A percentile compares a stretch with the other conserved stretches of the same genome.
These are phyloP conservation scores for Labia minor DNA, from an alignment of 2,888 invertebrate genomes.

Conservation along the genomic window DNA sequence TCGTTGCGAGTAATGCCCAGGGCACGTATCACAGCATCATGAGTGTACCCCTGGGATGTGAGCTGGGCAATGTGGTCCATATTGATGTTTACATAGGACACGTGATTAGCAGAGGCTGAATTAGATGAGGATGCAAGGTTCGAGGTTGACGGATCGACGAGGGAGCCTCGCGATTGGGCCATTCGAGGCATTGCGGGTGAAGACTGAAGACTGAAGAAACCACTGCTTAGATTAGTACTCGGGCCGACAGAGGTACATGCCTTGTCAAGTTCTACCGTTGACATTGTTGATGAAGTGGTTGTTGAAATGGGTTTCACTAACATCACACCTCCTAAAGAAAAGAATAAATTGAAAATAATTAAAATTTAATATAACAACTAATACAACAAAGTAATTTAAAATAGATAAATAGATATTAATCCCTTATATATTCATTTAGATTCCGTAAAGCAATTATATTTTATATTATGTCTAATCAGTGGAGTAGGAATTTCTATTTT, in stretches of 20 bases:
- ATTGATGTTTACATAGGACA: conserved; percentile 76
- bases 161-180: conserved; percentile 32
- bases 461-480: no score
- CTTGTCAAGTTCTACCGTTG: not conserved
- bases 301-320: conserved; percentile 17
- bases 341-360: no score
- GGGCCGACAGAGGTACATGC: not conserved
- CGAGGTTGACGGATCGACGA: conserved; percentile 16
- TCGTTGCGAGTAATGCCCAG: conserved; percentile 87
- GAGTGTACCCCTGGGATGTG: conserved; percentile 81
- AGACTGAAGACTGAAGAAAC: conserved; percentile 29
- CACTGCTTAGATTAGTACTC: no score
- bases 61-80: conserved; percentile 81
- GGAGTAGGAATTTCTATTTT: no score
- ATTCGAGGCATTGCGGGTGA: conserved; percentile 35
- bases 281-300: not conserved
- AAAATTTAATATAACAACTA: conserved; percentile 2
- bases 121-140: not conserved
- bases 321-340: conserved; percentile 21
- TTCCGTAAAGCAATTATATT: no score
- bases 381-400: no score
- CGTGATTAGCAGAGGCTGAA: conserved; percentile 31
- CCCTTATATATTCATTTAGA: no score
- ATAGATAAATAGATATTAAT: no score
- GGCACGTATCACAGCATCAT: conserved; percentile 82